Base-by-base conservation (phyloP, 2,113 vertebrate genomes). In the Pampusana beccarii region DNA sequence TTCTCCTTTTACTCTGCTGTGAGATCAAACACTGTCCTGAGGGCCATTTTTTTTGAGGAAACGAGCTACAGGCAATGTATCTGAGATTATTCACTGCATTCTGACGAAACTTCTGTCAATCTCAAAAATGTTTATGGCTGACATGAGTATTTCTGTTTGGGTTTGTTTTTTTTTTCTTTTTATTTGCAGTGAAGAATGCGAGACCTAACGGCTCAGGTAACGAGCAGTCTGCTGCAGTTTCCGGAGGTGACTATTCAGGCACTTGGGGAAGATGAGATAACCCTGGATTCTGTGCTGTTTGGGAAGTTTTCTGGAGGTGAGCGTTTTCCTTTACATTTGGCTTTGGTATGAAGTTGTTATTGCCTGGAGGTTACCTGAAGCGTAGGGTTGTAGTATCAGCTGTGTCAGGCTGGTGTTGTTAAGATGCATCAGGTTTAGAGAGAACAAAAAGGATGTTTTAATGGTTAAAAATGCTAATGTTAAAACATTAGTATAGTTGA, bases 141-240 rank as follows among this genome's bases (percentile, higher is more conserved):
- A 82, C 46, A 7, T 6, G 46, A 54, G 26, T 69, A 3, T 10
- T n/a, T 69, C 42, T 17, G 42, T 3, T 44, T 44, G 42, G 16
- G 16, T 44, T 44, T 44, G 16, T 44, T 87, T 25, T 4, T 3
- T 51, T 12, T 60, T 33, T 93, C 60, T 88, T 15, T 96, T 71
- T 97, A 16, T 93, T 95, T 96, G 14, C 93, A 98, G 98, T 97
- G 98, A 98, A 98, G 92, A 91, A 99, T 99, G 99, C 97, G 93
- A 98, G 98, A 99, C 95, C 97, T 99, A 95, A 97, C 95, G 1
- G 99, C 99, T 58, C 98, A 98, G 92, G 98, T 99, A 97, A 99
- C 98, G n/a, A 99, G 99, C 98, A 98, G 98, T 93, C 97, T 99
- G 94, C 98, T 99, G 97, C 98, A 96, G 19, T 99, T 99, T 96